Evolutionary conservation across 2,113 vertebrate genomes (phyloP).

Genomic region (Carollia perspicillata): DNA sequence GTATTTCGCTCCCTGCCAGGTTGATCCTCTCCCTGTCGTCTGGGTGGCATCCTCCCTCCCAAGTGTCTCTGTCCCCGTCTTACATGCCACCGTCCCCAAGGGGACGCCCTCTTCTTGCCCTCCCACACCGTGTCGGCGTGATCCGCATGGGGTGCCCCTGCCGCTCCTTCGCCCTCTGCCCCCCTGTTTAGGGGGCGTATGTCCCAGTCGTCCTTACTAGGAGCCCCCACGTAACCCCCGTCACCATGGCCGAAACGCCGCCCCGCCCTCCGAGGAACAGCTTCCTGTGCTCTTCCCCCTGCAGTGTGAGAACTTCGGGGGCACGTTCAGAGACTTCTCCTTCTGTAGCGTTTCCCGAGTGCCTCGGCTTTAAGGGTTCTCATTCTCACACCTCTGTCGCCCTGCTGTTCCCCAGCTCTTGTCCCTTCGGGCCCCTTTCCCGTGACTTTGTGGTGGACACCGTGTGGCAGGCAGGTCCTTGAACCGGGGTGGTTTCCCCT

Average conservation of each 20-base stretch:
- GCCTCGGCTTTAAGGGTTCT: fast-evolving
- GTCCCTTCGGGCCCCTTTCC: too few species aligned
- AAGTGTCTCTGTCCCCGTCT: fast-evolving
- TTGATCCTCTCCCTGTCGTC: not conserved
- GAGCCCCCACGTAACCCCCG: fast-evolving
- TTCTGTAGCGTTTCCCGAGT: fast-evolving
- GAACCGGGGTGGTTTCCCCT: not conserved
- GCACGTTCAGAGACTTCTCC: fast-evolving
- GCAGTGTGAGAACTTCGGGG: fast-evolving
- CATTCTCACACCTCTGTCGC: fast-evolving
- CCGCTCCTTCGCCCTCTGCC: fast-evolving
- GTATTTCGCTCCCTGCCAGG: not conserved
- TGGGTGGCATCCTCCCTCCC: not conserved
- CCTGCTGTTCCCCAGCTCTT: fast-evolving
- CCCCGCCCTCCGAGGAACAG: not conserved
- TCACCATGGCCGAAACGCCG: fast-evolving
- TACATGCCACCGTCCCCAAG: not conserved
- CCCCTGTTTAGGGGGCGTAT: fast-evolving
- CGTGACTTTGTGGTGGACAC: too few species aligned
- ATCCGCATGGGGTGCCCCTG: not conserved
- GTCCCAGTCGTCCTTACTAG: fast-evolving
- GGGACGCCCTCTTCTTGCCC: not conserved
- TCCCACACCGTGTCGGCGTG: fast-evolving
- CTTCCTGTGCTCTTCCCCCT: not conserved
- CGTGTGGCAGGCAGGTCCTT: not conserved